Evolutionary conservation across 2,888 invertebrate genomes (phyloP).

Genomic region (Lathronympha strigana): DNA sequence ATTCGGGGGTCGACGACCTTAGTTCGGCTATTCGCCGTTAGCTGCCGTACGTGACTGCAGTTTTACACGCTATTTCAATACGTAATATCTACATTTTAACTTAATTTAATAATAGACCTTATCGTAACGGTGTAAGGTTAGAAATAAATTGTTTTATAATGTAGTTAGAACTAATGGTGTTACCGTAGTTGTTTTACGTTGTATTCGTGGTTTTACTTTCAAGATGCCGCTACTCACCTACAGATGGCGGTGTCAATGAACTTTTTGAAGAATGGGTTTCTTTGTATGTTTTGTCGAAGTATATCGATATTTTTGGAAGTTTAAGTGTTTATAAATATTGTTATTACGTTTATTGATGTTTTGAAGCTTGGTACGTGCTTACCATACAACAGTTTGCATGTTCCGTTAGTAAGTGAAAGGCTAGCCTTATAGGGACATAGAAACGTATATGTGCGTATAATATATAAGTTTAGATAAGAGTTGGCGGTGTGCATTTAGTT

Average conservation of each 20-base stretch:
- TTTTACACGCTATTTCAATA: constrained; percentile 27
- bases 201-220: constrained; percentile 72
- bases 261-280: constrained; percentile 45
- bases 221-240: constrained; percentile 73
- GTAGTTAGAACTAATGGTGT: background rate
- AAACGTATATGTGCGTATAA: constrained; percentile 1
- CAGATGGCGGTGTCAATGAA: constrained; percentile 64
- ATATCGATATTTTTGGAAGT: background rate
- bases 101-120: background rate
- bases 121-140: background rate
- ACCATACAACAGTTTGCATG: background rate
- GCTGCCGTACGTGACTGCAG: constrained; percentile 68
- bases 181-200: background rate
- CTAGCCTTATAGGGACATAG: constrained; percentile 7
- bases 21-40: constrained; percentile 79
- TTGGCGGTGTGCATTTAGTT: background rate
- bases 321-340: background rate
- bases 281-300: constrained; percentile 25
- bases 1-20: constrained; percentile 70
- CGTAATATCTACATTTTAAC: background rate
- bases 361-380: constrained; percentile 8
- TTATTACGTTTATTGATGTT: constrained; percentile 4
- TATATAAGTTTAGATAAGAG: background rate
- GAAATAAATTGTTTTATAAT: background rate
- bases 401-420: constrained; percentile 32